Evolutionary conservation across 2,797 vertebrate genomes (phyloP).

Genomic region (Sorex maritimensis): DNA sequence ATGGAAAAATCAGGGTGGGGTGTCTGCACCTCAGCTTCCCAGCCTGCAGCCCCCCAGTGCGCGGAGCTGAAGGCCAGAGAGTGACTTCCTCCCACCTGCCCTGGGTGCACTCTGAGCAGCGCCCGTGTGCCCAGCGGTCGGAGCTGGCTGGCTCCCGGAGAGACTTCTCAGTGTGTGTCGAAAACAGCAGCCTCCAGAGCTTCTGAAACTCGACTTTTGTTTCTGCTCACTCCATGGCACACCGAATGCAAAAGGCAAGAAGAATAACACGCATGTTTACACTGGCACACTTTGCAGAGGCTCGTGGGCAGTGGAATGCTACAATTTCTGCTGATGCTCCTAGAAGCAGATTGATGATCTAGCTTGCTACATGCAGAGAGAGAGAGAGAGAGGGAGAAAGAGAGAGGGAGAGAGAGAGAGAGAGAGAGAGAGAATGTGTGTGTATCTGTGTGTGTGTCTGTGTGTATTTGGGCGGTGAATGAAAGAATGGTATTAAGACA

Average conservation of each 20-base stretch:
- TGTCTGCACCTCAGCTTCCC: background rate
- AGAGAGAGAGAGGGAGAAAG: too few species aligned
- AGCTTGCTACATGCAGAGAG: background rate
- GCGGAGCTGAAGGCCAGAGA: background rate
- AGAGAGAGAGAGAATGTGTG: too few species aligned
- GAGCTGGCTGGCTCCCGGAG: background rate
- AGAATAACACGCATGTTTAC: conserved; percentile 62
- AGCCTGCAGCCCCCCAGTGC: rapidly evolving
- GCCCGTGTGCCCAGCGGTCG: background rate
- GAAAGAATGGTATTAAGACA: conserved; percentile 48
- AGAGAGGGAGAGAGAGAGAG: too few species aligned
- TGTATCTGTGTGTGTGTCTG: background rate
- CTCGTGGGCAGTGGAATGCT: conserved; percentile 63
- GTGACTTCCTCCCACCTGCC: background rate
- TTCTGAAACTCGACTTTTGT: conserved; percentile 68
- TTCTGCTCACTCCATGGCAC: conserved; percentile 72
- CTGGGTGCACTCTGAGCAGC: background rate
- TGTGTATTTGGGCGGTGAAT: conserved; percentile 68
- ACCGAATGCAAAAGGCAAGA: conserved; percentile 41
- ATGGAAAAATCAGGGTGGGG: background rate
- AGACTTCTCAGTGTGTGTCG: background rate
- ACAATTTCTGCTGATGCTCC: conserved; percentile 66
- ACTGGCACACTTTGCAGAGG: conserved; percentile 67
- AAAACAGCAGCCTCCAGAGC: conserved; percentile 41
- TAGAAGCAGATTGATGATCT: conserved; percentile 68